These are phyloP conservation scores for Gallinago paraguaiae DNA, from an alignment of 2,113 vertebrate species.

Conservation along the genomic window DNA sequence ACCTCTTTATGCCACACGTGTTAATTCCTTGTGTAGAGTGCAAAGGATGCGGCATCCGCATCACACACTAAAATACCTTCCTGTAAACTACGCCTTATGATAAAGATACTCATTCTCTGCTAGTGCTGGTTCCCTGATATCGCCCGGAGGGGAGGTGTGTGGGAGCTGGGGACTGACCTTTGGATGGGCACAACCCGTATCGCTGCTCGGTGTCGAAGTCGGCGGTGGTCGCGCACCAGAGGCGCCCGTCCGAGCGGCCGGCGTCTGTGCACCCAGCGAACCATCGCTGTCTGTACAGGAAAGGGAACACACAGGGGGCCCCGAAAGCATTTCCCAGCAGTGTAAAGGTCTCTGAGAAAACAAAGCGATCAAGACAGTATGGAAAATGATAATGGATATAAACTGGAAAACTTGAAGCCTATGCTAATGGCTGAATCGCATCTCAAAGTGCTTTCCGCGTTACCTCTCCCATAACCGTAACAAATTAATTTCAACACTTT, in stretches of 20 bases:
- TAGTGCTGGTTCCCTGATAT: background rate
- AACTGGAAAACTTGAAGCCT: background rate
- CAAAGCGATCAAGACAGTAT: background rate
- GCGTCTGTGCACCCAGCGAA: conserved; percentile 78
- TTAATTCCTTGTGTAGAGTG: background rate
- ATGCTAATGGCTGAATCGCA: background rate
- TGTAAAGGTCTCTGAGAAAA: conserved; percentile 82
- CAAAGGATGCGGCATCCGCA: background rate
- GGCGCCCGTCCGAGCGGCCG: conserved; percentile 73
- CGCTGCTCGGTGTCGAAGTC: conserved; percentile 75
- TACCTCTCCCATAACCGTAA: background rate
- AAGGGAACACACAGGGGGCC: conserved; percentile 86
- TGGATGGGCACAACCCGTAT: conserved; percentile 84
- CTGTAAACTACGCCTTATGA: rapidly evolving
- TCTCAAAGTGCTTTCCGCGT: background rate
- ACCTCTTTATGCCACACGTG: background rate
- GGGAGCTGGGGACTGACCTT: conserved; percentile 65
- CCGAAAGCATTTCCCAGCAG: conserved; percentile 86
- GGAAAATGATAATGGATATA: background rate
- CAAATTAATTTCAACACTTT: background rate
- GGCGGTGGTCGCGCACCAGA: conserved; percentile 86
- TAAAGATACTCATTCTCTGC: background rate
- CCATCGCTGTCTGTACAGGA: conserved; percentile 78
- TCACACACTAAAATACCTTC: background rate
- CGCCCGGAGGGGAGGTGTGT: rapidly evolving